Evolutionary conservation across 2,113 vertebrate species (phyloP), one percentile per base, ranked within the genome.

Genomic region (Mormoops blainvillei): DNA sequence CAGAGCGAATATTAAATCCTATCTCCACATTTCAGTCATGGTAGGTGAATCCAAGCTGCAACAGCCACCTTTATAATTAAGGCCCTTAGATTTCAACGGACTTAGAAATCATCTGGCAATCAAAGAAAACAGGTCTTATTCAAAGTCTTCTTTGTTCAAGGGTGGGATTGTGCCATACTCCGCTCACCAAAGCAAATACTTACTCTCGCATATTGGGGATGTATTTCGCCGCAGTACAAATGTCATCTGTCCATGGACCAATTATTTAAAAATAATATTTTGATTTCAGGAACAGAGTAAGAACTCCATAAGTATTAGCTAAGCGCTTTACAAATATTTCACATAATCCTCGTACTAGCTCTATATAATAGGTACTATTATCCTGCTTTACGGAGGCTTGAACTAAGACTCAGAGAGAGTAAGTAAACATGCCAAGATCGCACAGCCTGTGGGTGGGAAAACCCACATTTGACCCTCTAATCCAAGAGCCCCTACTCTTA

Each of bases 91-190:
- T 11, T 54, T 93, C 36, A 78, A 87, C 28, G 71, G 33, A 77
- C 41, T 43, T 58, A 41, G 52, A 80, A 77, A 71, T 8, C 85
- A 89, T 52, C 28, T 82, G 63, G 26, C 71, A 12, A 89, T 41
- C 56, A 89, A 86, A 87, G 24, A 83, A 87, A 92, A 50, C 88
- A 36, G 13, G 22, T 56, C 2, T 15, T 95, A 45, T 87, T 89
- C n/a, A 91, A 89, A 76, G 85, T 95, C 20, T 22, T 50, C 70
- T 96, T 96, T 96, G 33, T 74, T 56, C 24, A 95, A 52, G 19
- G 10, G 56, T 11, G 31, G 22, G 13, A 26, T 36, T 58, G 19
- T 65, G 54, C 18, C 19, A 28, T 24, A 36, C 63, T 87, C n/a
- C 41, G 74, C 20, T 76, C 77, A 78, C 33, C 73, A 58, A 90